Evolutionary conservation across 2,113 vertebrate genomes (phyloP).

Genomic region (Alethe castanea): DNA sequence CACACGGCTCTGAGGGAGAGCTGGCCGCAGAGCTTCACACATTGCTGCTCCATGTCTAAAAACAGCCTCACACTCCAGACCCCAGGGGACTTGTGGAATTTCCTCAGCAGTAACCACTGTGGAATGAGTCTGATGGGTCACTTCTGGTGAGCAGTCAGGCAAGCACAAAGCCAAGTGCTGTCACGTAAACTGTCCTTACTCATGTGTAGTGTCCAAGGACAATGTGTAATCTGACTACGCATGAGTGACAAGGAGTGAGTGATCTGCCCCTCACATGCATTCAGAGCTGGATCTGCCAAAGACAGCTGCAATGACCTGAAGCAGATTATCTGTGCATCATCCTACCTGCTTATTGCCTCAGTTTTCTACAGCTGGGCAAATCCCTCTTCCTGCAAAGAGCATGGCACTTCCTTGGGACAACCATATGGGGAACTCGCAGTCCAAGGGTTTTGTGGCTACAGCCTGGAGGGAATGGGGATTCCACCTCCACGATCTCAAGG

Average conservation of each 20-base stretch:
- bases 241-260: neutral
- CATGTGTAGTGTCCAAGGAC: neutral
- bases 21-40: neutral
- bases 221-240: neutral
- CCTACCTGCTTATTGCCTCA: neutral
- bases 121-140: neutral
- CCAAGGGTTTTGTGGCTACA: neutral
- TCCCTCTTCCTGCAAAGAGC: neutral
- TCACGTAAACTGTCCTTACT: neutral
- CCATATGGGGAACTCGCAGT: rapidly evolving
- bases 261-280: neutral
- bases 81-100: neutral
- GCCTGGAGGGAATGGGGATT: neutral
- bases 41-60: neutral
- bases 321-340: neutral
- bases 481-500: neutral
- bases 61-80: neutral
- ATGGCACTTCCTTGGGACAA: neutral
- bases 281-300: neutral
- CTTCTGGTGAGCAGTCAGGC: neutral
- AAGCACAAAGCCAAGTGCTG: neutral
- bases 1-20: neutral
- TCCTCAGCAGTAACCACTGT: constrained; percentile 12
- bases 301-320: neutral
- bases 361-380: neutral